Evolutionary conservation across 92 coral and sea anemone genomes (phyloP).

Genomic region (Metridium senile): DNA sequence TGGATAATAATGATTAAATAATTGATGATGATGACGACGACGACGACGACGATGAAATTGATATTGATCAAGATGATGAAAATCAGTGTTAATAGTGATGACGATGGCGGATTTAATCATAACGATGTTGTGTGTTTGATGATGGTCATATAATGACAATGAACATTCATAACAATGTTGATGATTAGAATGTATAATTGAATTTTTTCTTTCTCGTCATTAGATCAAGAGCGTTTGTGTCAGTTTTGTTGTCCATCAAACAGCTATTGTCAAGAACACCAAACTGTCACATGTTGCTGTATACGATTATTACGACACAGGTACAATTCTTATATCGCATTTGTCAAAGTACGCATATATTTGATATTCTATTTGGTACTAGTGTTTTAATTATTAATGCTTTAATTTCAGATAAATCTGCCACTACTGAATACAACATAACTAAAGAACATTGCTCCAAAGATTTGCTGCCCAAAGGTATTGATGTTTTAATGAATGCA

Average conservation of each 20-base stretch:
- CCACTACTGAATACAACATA: background rate
- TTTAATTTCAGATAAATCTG: background rate
- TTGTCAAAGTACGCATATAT: background rate
- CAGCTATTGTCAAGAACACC: background rate
- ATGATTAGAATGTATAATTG: too few species aligned
- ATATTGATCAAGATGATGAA: too few species aligned
- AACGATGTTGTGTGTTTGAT: too few species aligned
- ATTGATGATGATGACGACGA: too few species aligned
- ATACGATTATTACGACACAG: background rate
- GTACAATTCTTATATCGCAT: background rate
- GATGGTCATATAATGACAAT: too few species aligned
- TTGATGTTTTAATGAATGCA: background rate
- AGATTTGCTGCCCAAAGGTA: background rate
- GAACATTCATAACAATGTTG: too few species aligned
- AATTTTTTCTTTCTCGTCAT: background rate
- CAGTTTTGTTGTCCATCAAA: background rate
- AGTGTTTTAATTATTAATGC: background rate
- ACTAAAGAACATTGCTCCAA: background rate
- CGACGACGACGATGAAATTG: too few species aligned
- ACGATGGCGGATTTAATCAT: too few species aligned
- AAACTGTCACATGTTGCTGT: background rate
- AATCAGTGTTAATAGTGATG: too few species aligned
- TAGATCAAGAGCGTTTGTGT: background rate
- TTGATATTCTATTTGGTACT: background rate
- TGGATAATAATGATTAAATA: too few species aligned